phyloP scores from a whole-genome alignment of 2,888 invertebrate genomes.

The Ectobius pallidus region DNA sequence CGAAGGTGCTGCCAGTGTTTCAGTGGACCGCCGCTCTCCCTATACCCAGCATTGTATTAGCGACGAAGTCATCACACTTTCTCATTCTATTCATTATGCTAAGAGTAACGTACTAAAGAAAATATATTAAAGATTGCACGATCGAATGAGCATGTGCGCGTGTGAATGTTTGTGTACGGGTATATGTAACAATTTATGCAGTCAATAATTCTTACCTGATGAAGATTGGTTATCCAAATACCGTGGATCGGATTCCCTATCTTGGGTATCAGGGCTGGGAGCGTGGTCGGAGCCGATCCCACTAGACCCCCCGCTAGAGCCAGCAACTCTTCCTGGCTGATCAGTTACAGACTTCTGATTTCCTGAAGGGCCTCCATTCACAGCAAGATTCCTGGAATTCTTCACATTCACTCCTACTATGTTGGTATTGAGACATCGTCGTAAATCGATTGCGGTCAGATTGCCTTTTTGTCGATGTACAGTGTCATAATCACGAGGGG shows the following conservation, averaged over 20 bases:
- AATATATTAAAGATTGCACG: too few relatives aligned
- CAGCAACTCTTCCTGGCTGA: conserved; percentile 60
- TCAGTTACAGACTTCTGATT: background rate
- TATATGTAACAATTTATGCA: too few relatives aligned
- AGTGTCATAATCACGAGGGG: conserved; percentile 94
- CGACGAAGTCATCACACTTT: too few relatives aligned
- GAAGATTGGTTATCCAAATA: conserved; percentile 66
- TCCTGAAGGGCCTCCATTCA: conserved; percentile 41
- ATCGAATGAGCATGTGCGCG: too few relatives aligned
- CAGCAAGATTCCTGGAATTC: conserved; percentile 36
- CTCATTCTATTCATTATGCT: too few relatives aligned
- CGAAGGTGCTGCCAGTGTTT: too few relatives aligned
- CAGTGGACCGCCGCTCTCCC: too few relatives aligned
- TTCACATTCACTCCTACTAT: conserved; percentile 64
- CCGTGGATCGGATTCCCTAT: conserved; percentile 53
- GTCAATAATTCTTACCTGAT: conserved; percentile 57
- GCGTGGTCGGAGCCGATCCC: conserved; percentile 90
- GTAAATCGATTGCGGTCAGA: conserved; percentile 71
- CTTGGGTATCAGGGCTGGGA: conserved; percentile 75
- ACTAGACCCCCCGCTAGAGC: conserved; percentile 77
- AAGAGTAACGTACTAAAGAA: too few relatives aligned
- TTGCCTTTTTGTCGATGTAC: conserved; percentile 81
- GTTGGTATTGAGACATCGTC: conserved; percentile 72
- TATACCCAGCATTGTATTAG: too few relatives aligned
- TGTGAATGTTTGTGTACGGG: too few relatives aligned